Percentiles rank a stretch among this genome's conserved stretches.
These are phyloP conservation scores for Paramormyrops kingsleyae DNA, from an alignment of 2,113 vertebrate species.

Conservation along the genomic window DNA sequence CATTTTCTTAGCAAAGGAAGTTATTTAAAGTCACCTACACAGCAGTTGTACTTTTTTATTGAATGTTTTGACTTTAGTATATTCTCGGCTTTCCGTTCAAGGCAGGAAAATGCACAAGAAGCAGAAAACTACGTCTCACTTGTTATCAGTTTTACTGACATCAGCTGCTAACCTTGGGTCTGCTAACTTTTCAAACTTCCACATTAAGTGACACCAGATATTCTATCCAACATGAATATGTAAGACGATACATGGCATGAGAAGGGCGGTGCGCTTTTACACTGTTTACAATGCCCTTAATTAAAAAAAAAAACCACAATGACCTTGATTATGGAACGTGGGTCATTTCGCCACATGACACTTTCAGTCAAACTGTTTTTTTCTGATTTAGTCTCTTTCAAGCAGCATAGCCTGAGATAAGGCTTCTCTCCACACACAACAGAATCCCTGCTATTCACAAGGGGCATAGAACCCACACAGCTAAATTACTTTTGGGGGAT, in stretches of 20 bases:
- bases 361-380: not conserved
- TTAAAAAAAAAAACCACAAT: not conserved
- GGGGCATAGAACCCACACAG: not conserved
- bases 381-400: not conserved
- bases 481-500: not conserved
- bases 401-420: not conserved
- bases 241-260: not conserved
- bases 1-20: constrained; percentile 1
- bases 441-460: not conserved
- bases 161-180: not conserved
- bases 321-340: not conserved
- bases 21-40: constrained; percentile 10
- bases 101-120: not conserved
- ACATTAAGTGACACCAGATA: not conserved
- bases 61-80: not conserved
- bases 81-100: not conserved
- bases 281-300: not conserved
- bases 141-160: not conserved
- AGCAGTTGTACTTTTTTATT: constrained; percentile 6
- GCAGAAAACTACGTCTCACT: not conserved
- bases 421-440: not conserved
- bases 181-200: not conserved
- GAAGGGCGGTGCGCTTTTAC: not conserved
- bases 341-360: not conserved
- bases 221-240: not conserved